These are phyloP conservation scores for Noctua janthina DNA, from an alignment of 2,888 invertebrate species.

Conservation along the genomic window DNA sequence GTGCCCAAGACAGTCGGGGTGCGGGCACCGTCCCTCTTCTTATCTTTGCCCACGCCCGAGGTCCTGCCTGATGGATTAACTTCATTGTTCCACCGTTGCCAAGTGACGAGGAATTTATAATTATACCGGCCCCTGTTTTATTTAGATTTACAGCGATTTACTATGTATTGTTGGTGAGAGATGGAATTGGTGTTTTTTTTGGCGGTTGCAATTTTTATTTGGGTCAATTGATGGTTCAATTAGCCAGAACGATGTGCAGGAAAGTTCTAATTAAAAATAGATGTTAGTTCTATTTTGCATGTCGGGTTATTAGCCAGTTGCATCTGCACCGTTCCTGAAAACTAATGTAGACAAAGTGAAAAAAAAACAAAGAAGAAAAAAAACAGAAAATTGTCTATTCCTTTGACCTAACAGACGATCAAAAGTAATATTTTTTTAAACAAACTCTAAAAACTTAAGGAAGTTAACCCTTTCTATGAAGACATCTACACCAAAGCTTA, in stretches of 20 bases:
- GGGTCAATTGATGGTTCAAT: slow-evolving; percentile 12
- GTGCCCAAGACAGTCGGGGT: slow-evolving; percentile 83
- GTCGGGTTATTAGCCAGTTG: neutral
- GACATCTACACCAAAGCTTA: slow-evolving; percentile 2
- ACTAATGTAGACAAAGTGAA: neutral
- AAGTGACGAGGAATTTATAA: slow-evolving; percentile 90
- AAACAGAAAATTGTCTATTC: neutral
- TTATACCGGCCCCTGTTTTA: slow-evolving; percentile 80
- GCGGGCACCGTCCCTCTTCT: slow-evolving; percentile 87
- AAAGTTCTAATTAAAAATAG: neutral
- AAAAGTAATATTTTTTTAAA: too few relatives aligned
- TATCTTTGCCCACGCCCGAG: slow-evolving; percentile 89
- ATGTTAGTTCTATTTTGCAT: neutral
- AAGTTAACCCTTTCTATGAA: neutral
- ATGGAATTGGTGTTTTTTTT: slow-evolving; percentile 19
- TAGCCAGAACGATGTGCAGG: neutral
- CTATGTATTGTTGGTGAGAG: slow-evolving; percentile 48
- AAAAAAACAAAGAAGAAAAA: neutral
- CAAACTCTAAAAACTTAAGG: neutral
- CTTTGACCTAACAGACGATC: too few relatives aligned
- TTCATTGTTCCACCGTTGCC: slow-evolving; percentile 88
- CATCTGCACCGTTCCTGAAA: neutral
- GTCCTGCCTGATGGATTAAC: slow-evolving; percentile 89
- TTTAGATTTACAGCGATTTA: slow-evolving; percentile 72
- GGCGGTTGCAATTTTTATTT: neutral